These are phyloP conservation scores for Gobio occitaniae DNA, from an alignment of 2,797 vertebrate species.

Conservation along the genomic window DNA sequence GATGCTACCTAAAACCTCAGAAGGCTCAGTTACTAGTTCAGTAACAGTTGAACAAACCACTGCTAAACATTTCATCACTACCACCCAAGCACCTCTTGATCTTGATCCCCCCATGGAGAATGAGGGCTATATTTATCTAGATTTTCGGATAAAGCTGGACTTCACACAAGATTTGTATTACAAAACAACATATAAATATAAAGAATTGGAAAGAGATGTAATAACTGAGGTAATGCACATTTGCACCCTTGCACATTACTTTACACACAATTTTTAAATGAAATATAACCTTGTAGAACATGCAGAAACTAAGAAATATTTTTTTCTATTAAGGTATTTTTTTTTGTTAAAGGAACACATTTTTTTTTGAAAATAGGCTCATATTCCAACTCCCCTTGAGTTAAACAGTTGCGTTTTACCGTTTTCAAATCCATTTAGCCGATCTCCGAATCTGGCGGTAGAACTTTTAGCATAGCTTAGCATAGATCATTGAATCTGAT, in stretches of 20 bases:
- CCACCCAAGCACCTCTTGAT: neutral
- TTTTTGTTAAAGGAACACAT: no score
- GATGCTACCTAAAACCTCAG: neutral
- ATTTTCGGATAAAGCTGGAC: neutral
- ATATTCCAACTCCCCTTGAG: no score
- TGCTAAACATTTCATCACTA: neutral
- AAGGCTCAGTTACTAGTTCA: neutral
- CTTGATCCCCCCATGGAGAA: slow-evolving; percentile 2
- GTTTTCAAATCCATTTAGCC: no score
- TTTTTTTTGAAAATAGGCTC: no score
- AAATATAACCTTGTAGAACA: neutral
- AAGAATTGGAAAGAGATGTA: slow-evolving; percentile 12
- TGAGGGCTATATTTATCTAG: neutral
- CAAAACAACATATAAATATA: neutral
- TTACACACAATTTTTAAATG: neutral
- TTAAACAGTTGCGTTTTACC: no score
- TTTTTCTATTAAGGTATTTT: no score
- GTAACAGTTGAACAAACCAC: neutral
- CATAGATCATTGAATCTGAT: no score
- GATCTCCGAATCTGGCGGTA: no score
- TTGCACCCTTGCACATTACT: neutral
- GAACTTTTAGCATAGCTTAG: no score
- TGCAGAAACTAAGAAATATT: no score
- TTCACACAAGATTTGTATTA: neutral
- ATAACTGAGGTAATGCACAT: slow-evolving; percentile 25